phyloP scores from a whole-genome alignment of 2,113 vertebrate species.

The Chaetodon auriga region DNA sequence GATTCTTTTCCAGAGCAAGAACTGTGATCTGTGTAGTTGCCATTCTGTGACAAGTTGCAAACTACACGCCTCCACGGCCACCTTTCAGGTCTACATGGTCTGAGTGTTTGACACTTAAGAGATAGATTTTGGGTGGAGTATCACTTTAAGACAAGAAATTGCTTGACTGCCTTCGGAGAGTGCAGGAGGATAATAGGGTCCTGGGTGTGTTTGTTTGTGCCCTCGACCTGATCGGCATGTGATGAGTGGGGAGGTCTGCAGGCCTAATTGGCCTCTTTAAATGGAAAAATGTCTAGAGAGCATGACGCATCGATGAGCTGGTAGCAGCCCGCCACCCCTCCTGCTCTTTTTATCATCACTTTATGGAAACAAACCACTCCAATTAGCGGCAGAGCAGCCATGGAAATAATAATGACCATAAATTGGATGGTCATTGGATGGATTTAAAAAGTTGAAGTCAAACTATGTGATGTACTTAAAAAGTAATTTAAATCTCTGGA shows the following conservation, averaged over 20 bases:
- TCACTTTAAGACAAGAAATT: conserved; percentile 47
- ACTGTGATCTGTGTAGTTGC: background rate
- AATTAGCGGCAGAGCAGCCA: conserved; percentile 69
- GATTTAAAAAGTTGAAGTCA: conserved; percentile 53
- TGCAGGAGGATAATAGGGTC: conserved; percentile 69
- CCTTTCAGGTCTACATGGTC: background rate
- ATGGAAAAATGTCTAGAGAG: conserved; percentile 71
- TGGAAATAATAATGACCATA: conserved; percentile 58
- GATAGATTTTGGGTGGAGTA: background rate
- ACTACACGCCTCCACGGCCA: background rate
- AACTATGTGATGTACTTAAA: conserved; percentile 33
- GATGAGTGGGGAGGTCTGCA: conserved; percentile 58
- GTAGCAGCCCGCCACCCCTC: conserved; percentile 7
- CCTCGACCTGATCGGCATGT: conserved; percentile 63
- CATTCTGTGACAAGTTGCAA: background rate
- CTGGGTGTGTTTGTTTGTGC: conserved; percentile 75
- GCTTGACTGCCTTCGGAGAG: conserved; percentile 56
- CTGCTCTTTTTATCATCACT: conserved; percentile 48
- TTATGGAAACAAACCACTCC: conserved; percentile 70
- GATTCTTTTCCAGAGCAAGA: background rate
- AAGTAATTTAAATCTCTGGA: conserved; percentile 43
- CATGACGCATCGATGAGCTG: conserved; percentile 59
- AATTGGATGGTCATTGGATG: conserved; percentile 46
- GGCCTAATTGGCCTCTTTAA: conserved; percentile 81
- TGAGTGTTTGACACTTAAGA: background rate